Evolutionary conservation across 2,113 vertebrate genomes (phyloP).

Genomic region (Mellivora capensis): DNA sequence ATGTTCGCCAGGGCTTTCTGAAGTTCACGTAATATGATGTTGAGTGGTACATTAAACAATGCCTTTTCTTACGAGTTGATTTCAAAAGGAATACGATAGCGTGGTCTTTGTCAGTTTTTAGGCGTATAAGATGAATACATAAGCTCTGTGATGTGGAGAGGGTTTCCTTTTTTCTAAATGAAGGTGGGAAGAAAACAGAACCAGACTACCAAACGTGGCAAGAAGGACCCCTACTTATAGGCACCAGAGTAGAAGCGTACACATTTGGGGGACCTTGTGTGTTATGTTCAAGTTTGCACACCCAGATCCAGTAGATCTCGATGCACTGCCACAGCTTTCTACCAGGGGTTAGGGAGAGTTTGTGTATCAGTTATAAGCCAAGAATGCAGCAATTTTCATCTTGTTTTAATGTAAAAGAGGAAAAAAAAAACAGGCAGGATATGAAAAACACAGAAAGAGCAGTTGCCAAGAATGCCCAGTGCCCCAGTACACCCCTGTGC

Average conservation of each 20-base stretch:
- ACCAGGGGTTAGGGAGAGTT: not conserved
- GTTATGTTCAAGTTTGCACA: not conserved
- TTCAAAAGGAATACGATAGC: not conserved
- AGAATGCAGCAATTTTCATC: not conserved
- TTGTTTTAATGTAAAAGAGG: not conserved
- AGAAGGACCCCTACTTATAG: not conserved
- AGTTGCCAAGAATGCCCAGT: no score
- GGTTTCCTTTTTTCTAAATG: not conserved
- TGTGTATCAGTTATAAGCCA: not conserved
- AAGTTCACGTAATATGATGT: not conserved
- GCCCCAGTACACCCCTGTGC: accelerated
- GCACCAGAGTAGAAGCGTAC: not conserved
- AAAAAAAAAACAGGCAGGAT: not conserved
- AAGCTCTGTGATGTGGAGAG: not conserved
- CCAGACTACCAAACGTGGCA: not conserved
- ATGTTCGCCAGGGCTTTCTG: not conserved
- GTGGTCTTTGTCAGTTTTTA: not conserved
- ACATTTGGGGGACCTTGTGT: not conserved
- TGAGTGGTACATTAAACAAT: not conserved
- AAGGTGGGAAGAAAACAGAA: not conserved
- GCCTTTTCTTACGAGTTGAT: not conserved
- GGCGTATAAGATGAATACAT: not conserved
- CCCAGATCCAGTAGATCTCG: not conserved
- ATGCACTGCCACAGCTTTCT: not conserved
- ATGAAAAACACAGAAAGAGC: not conserved